Base-by-base conservation (phyloP, 2,888 invertebrate species). In the Eudemis profundana region DNA sequence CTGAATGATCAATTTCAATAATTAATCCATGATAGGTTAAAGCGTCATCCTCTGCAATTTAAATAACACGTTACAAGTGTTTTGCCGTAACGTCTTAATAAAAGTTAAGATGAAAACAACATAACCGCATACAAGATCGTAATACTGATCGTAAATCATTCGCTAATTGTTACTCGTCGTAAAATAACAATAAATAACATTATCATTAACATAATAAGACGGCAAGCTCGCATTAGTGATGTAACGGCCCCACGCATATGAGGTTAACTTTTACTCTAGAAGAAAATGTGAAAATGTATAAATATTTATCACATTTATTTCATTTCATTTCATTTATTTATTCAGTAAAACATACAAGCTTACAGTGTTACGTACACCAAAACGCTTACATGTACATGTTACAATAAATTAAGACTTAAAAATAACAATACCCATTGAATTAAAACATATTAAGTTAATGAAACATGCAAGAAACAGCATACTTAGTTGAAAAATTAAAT, bases 211-310 rank as follows among this genome's bases (percentile, higher is more conserved):
- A 60, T 63, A 63, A 57, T 44, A 38, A 51, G 27, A 27, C 36
- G n/a, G 23, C 36, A 17, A 44, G 12, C n/a, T 40, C 14, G 21
- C 27, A 42, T 49, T 57, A 49, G 40, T 65, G 65, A 65, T 19
- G 65, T 29, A 65, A 65, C 29, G 29, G 19, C 8, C 44, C 44
- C 27, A 46, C 40, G 46, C 21, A n/a, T n/a, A n/a, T n/a, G n/a
- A n/a, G 23, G 23, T 10, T 27, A 12, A 53, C 59, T 65, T 51
- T 65, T 65, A 65, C 51, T 51, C 51, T 46, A 53, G 27, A n/a
- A 65, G 59, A 60, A 65, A 65, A 60, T 29, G 65, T 59, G 60
- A 65, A 65, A 65, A 47, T 59, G 36, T 40, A 50, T 65, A 38
- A 42, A 63, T 63, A 27, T 38, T 42, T 21, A 42, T 50, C 40